Base-by-base conservation (phyloP, 2,888 invertebrate genomes). In the Spisula solida region DNA sequence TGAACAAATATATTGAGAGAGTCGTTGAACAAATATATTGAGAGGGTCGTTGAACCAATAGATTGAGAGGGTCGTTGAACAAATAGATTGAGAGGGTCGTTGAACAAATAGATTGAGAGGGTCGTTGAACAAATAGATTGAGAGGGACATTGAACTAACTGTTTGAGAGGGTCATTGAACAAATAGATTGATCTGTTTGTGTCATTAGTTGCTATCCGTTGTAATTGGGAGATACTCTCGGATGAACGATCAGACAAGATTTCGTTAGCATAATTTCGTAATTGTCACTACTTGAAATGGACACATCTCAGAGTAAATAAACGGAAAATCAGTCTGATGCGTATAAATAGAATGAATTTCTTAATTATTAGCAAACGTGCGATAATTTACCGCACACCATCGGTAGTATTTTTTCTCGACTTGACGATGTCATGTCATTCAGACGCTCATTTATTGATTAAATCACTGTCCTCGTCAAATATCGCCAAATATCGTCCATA, bases 401-500 rank as follows among this genome's bases (percentile, higher is more conserved):
- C n/a, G 25, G 25, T 25, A 25, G 10, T n/a, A n/a, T 66, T 66
- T 25, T 25, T 25, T n/a, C 60, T n/a, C 60, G 8, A 10, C 20
- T 66, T 66, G 60, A 66, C 60, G n/a, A 66, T 25, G 25, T 25
- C n/a, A 66, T 66, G 20, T 25, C 60, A 20, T 66, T 66, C 25
- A 66, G 60, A 66, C 60, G 60, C n/a, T 66, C 25, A 66, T n/a
- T n/a, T n/a, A n/a, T 66, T 66, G 60, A 66, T 66, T 66, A 8
- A 66, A 25, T 66, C 60, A 25, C 60, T 2, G 25, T 25, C 25
- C 25, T 8, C 25, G 10, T 66, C 60, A 66, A 66, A 25, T 66
- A 66, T 66, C 60, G 60, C 8, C 60, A n/a, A 66, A 25, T 66
- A 66, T 66, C 60, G 60, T 5, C 60, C 10, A 10, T 25, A n/a